phyloP scores from a whole-genome alignment of 1,140 invertebrate species.

The Lithobius niger region DNA sequence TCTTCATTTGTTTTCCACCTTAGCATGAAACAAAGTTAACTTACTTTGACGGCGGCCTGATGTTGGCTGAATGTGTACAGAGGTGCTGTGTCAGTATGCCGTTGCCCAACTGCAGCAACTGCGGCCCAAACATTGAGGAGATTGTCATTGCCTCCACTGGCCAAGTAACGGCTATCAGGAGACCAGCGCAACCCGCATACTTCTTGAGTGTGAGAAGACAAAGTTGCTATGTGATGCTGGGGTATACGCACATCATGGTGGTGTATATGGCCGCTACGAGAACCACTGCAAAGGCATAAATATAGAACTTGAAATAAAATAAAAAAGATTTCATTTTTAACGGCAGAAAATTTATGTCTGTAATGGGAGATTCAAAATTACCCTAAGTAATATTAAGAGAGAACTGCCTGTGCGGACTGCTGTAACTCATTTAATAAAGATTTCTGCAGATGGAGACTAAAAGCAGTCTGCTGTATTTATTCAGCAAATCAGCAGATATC shows the following conservation, averaged over 20 bases:
- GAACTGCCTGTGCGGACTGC: no score
- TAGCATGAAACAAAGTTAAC: no score
- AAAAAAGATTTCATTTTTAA: no score
- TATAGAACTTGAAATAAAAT: neutral
- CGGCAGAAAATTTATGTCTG: no score
- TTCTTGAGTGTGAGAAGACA: conserved; percentile 71
- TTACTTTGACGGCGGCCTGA: conserved; percentile 42
- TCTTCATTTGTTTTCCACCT: no score
- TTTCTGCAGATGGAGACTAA: no score
- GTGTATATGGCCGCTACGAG: conserved; percentile 71
- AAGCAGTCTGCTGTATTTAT: no score
- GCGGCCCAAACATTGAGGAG: conserved; percentile 73
- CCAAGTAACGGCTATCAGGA: conserved; percentile 75
- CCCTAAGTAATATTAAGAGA: no score
- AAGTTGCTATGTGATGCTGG: conserved; percentile 60
- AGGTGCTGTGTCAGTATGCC: conserved; percentile 40
- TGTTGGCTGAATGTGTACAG: conserved; percentile 51
- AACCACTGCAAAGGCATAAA: conserved; percentile 48
- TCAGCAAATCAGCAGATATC: no score
- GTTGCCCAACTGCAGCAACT: conserved; percentile 12
- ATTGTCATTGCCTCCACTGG: conserved; percentile 93
- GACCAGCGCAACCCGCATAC: conserved; percentile 96
- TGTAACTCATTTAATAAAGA: no score
- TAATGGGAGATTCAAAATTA: no score
- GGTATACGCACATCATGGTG: conserved; percentile 89